Conservation (phyloP, 2,888 invertebrate genomes). For the Margaritifera margaritifera region DNA sequence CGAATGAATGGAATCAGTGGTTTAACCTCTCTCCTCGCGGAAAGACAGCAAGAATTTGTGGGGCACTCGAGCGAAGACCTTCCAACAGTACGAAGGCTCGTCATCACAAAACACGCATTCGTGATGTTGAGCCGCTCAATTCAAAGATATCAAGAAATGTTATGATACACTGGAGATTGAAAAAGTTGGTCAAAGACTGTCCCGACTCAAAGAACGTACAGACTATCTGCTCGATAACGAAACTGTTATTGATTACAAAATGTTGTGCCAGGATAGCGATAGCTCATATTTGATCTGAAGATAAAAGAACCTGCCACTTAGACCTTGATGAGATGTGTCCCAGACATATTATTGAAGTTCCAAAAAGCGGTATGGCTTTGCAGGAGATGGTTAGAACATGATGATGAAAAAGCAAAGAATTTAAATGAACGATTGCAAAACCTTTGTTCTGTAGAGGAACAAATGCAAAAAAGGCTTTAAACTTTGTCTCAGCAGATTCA, state of each 20-base stretch:
- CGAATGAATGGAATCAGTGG: conserved; percentile 37
- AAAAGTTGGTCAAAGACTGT: conserved; percentile 51
- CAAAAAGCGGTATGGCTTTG: conserved; percentile 58
- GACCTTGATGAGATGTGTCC: conserved; percentile 49
- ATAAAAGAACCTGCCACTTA: conserved; percentile 45
- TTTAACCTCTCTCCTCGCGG: conserved; percentile 20
- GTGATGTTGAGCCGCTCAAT: conserved; percentile 51
- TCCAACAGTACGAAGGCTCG: conserved; percentile 34
- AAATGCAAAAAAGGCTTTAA: conserved; percentile 44
- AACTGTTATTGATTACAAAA: conserved; percentile 44
- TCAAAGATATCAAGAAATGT: conserved; percentile 53
- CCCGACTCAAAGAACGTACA: conserved; percentile 52
- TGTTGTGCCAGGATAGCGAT: conserved; percentile 58
- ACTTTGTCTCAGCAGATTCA: conserved; percentile 48
- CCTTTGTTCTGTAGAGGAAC: conserved; percentile 44
- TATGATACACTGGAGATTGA: conserved; percentile 61
- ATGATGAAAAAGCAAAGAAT: conserved; percentile 57
- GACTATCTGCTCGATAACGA: conserved; percentile 59
- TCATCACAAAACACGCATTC: conserved; percentile 53
- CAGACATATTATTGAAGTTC: conserved; percentile 61
- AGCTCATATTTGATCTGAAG: conserved; percentile 46
- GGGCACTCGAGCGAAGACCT: too few relatives aligned
- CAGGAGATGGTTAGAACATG: conserved; percentile 53
- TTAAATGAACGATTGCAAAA: conserved; percentile 53
- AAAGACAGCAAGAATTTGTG: too few relatives aligned